Conservation (phyloP, 30 jellyfish, hydroid and myxozoan species). For the Rhopilema esculentum region DNA sequence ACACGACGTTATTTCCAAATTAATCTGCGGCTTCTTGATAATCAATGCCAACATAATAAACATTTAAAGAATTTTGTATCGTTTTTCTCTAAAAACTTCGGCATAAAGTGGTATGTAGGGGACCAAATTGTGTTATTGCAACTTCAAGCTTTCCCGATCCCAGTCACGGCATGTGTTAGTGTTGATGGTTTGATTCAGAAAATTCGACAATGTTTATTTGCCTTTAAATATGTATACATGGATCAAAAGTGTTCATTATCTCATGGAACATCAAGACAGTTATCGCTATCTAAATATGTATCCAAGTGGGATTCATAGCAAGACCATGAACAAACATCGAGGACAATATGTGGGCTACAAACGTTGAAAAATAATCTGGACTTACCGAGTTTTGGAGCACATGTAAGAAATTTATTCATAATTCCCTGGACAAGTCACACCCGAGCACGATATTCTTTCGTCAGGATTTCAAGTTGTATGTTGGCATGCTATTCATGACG, state of each 20-base stretch:
- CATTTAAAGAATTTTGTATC: too few species aligned
- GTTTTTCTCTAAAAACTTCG: too few species aligned
- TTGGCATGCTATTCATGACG: background rate
- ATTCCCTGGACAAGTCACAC: background rate
- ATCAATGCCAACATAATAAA: too few species aligned
- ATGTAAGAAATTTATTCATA: conserved; percentile 43
- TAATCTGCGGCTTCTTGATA: too few species aligned
- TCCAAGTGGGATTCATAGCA: background rate
- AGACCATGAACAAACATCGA: background rate
- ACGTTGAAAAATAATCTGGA: background rate
- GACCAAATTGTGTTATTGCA: too few species aligned
- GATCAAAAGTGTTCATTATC: background rate
- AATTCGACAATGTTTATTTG: background rate
- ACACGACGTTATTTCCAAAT: too few species aligned
- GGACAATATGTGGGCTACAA: background rate
- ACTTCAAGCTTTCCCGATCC: too few species aligned
- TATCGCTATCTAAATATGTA: background rate
- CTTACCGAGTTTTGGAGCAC: conserved; percentile 68
- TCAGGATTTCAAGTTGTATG: background rate
- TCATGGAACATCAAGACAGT: background rate
- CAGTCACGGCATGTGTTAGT: too few species aligned
- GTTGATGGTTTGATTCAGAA: background rate
- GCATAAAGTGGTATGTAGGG: too few species aligned
- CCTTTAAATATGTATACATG: background rate
- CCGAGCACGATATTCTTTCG: background rate